Conservation (phyloP, 2,888 invertebrate genomes). For the Polymixis lichenea region DNA sequence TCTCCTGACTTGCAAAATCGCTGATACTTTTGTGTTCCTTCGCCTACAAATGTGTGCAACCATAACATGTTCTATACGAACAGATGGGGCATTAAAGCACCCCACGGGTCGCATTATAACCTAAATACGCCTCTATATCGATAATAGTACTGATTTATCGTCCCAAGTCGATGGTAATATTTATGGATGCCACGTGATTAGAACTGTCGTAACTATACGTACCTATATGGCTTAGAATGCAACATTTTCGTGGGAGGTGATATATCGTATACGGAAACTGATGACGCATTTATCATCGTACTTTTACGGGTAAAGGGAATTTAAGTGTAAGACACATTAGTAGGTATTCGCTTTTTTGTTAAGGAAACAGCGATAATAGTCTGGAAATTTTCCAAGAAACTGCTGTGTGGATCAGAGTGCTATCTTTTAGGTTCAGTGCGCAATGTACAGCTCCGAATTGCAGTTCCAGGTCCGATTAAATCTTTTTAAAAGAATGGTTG, state of each 20-base stretch:
- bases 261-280: slow-evolving; percentile 44
- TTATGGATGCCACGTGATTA: slow-evolving; percentile 66
- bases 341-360: slow-evolving; percentile 29
- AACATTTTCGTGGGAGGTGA: slow-evolving; percentile 52
- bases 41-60: slow-evolving; percentile 33
- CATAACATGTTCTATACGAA: slow-evolving; percentile 44
- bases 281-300: slow-evolving; percentile 29
- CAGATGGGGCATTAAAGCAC: slow-evolving; percentile 60
- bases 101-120: slow-evolving; percentile 65
- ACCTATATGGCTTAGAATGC: slow-evolving; percentile 28
- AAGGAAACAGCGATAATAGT: slow-evolving; percentile 35
- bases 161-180: slow-evolving; percentile 66
- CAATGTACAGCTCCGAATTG: slow-evolving; percentile 28
- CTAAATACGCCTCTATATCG: slow-evolving; percentile 65
- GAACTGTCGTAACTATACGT: slow-evolving; percentile 39
- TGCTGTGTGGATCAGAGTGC: slow-evolving; percentile 29
- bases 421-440: slow-evolving; percentile 48
- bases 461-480: slow-evolving; percentile 9
- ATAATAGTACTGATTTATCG: slow-evolving; percentile 69
- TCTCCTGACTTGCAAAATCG: slow-evolving; percentile 17
- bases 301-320: slow-evolving; percentile 25
- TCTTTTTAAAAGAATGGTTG: slow-evolving; percentile 37
- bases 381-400: slow-evolving; percentile 55
- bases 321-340: slow-evolving; percentile 41
- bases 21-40: slow-evolving; percentile 17